These are phyloP conservation scores for Tanaodytes sp. DNA, from an alignment of 2,888 invertebrate species.

Conservation along the genomic window DNA sequence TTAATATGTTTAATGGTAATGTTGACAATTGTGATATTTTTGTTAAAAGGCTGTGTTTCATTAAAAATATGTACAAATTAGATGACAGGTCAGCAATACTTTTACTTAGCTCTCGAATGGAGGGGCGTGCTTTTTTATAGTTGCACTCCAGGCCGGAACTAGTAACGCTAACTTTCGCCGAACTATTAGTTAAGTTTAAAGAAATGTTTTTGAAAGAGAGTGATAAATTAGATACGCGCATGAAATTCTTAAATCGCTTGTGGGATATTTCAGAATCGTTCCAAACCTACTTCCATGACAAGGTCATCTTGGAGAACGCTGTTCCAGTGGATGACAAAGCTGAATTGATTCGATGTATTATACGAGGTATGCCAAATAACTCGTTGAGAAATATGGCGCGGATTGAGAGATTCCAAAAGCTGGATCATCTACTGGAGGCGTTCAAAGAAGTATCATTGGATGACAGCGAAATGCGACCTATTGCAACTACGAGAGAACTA, in stretches of 20 bases:
- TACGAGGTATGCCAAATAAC: conserved; percentile 16
- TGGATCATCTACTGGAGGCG: conserved; percentile 8
- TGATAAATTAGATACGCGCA: not conserved
- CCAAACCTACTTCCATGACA: conserved; percentile 27
- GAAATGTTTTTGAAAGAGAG: conserved; percentile 2
- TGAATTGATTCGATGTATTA: conserved; percentile 30
- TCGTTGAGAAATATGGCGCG: conserved; percentile 15
- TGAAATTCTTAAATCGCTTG: conserved; percentile 19
- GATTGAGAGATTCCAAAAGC: not conserved
- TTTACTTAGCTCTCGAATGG: conserved; percentile 1
- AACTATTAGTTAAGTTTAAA: conserved; percentile 5
- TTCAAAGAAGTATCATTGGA: conserved; percentile 11
- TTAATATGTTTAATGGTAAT: conserved; percentile 13
- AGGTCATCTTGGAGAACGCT: conserved; percentile 21
- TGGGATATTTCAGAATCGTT: conserved; percentile 32
- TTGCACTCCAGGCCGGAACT: conserved; percentile 7
- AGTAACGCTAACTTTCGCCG: not conserved
- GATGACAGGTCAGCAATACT: conserved; percentile 4
- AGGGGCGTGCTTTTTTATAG: conserved; percentile 3
- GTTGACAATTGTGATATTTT: conserved; percentile 11
- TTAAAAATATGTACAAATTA: conserved; percentile 4
- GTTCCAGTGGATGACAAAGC: conserved; percentile 30
- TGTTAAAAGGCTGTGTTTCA: conserved; percentile 3
- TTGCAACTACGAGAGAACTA: too few species aligned
- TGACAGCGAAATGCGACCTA: too few species aligned